Base-by-base conservation (phyloP, 2,888 invertebrate species). In the Dorcus hopei region DNA sequence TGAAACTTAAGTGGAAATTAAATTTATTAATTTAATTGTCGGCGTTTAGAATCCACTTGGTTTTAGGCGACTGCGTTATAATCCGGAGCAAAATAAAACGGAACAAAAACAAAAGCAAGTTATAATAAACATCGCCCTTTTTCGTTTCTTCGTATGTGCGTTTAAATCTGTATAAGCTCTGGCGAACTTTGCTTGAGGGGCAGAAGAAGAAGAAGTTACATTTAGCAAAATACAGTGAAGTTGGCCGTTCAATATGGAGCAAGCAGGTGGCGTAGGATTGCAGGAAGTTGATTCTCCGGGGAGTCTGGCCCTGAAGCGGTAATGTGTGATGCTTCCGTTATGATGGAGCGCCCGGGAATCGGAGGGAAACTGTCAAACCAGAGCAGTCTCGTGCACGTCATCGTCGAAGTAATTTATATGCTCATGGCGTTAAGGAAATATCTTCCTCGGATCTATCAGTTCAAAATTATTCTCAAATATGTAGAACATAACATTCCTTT, bases 291-390 rank as follows among this genome's bases (percentile, higher is more conserved):
- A 59, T 65, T 57, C 67, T 65, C 61, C 9, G 50, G 68, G 66
- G 67, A 66, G 62, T 58, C 61, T 54, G 52, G 52, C 58, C 65
- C 65, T 59, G 62, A 61, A 64, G 68, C 68, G 63, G 65, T 67
- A 67, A 65, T 64, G 64, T 68, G 68, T 67, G 67, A 63, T 62
- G 67, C 59, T 67, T 67, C 66, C 66, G 65, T 61, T 60, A 61
- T 61, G 62, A 65, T 50, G 63, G 58, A 59, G 59, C 61, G 55
- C 58, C 49, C 50, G 62, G 58, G 65, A 61, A 52, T 54, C 61
- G 54, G 57, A 11, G 41, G 3, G 5, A 41, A 41, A 41, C n/a
- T 14, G 41, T 41, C 41, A 41, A 41, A 41, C n/a, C 41, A 14
- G n/a, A 14, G 14, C 41, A 41, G 14, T 41, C 41, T 14, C 7